These are phyloP conservation scores for Sceloporus undulatus DNA, from an alignment of 2,113 vertebrate genomes.

Conservation along the genomic window DNA sequence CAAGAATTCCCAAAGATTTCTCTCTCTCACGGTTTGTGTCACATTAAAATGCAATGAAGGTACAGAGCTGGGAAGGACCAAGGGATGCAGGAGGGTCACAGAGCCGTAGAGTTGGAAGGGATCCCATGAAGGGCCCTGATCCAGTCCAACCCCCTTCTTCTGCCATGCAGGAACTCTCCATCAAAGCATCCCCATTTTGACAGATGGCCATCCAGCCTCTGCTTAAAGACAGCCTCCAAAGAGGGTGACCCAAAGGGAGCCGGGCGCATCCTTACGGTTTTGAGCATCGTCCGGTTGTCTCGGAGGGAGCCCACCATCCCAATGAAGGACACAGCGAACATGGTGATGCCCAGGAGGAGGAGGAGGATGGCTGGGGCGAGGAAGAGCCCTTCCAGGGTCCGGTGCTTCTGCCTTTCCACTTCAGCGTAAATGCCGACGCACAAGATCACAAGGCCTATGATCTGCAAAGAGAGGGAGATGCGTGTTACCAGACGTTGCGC, in stretches of 20 bases:
- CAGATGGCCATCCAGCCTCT: too few species aligned
- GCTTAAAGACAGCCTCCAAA: too few species aligned
- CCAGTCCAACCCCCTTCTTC: too few species aligned
- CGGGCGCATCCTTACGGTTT: conserved; percentile 77
- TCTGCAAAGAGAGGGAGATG: conserved; percentile 63
- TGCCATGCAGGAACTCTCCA: too few species aligned
- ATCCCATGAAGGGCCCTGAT: too few species aligned
- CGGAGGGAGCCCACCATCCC: conserved; percentile 90
- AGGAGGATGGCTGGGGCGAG: conserved; percentile 89
- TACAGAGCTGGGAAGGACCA: neutral
- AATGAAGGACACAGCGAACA: conserved; percentile 88
- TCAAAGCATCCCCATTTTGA: too few species aligned
- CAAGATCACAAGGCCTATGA: conserved; percentile 86
- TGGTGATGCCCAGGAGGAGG: conserved; percentile 86
- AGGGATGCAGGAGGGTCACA: too few species aligned
- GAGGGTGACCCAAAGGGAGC: too few species aligned
- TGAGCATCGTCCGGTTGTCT: conserved; percentile 88
- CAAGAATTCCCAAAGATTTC: neutral
- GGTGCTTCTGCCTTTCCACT: conserved; percentile 88
- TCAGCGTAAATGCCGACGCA: conserved; percentile 89
- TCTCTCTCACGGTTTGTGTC: too few species aligned
- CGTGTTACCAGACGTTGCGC: too few species aligned
- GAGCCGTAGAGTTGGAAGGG: too few species aligned
- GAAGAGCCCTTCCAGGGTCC: conserved; percentile 89
- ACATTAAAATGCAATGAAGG: too few species aligned